A percentile compares a stretch with the other conserved stretches of the same genome.
Conservation (phyloP, 2,888 invertebrate genomes). For the Asteroscopus sphinx region DNA sequence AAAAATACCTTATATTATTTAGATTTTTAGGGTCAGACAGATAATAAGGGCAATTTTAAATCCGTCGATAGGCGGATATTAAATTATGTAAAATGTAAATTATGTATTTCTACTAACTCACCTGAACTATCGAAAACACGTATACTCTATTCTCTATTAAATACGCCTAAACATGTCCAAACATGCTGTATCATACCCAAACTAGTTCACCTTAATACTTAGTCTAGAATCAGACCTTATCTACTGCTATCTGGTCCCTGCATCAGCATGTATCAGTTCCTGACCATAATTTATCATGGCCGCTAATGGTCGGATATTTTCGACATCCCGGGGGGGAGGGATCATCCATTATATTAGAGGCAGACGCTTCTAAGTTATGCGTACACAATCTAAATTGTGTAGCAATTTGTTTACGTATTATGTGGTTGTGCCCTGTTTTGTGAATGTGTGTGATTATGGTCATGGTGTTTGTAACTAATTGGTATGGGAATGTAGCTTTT, state of each 20-base stretch:
- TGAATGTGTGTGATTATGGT: slow-evolving; percentile 1
- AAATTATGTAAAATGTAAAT: no score
- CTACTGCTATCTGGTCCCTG: slow-evolving; percentile 10
- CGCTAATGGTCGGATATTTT: slow-evolving; percentile 60
- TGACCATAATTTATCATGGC: slow-evolving; percentile 56
- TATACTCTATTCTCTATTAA: no score
- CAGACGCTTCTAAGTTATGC: slow-evolving; percentile 59
- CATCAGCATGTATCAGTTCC: slow-evolving; percentile 38
- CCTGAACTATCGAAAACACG: no score
- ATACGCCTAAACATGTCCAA: no score
- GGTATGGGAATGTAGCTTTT: neutral
- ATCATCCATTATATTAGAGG: slow-evolving; percentile 58
- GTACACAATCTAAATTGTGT: slow-evolving; percentile 62
- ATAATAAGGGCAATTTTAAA: no score
- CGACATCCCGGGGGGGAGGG: slow-evolving; percentile 23
- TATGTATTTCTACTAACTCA: no score
- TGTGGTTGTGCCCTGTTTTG: neutral
- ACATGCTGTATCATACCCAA: no score
- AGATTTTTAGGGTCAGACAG: no score
- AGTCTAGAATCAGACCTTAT: no score
- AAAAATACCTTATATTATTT: no score
- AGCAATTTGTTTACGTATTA: slow-evolving; percentile 46
- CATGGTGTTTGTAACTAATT: neutral
- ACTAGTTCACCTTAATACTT: no score
- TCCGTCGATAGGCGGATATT: no score